Evolutionary conservation across 2,888 invertebrate genomes (phyloP).

Genomic region (Xanthorhoe designata): DNA sequence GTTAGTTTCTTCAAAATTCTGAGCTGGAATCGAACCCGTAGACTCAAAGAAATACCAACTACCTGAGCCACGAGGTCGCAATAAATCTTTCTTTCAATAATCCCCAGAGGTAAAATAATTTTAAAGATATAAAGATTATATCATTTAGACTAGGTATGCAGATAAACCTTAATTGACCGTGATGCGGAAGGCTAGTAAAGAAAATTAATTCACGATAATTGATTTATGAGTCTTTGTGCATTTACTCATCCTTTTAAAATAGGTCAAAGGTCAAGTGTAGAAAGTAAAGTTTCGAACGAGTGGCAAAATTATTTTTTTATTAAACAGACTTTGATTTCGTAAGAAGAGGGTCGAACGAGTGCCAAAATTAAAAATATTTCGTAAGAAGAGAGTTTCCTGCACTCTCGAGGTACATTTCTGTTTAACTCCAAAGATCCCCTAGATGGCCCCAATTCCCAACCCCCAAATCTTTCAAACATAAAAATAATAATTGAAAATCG

Average conservation of each 20-base stretch:
- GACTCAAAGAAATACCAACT: not conserved
- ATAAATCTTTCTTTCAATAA: not conserved
- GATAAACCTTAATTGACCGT: not conserved
- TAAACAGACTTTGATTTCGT: no score
- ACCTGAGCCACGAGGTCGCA: not conserved
- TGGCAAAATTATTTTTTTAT: no score
- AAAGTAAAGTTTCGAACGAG: no score
- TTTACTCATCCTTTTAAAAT: not conserved
- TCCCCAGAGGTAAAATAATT: not conserved
- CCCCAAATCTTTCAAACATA: no score
- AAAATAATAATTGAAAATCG: no score
- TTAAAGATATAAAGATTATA: not conserved
- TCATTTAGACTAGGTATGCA: slow-evolving; percentile 2
- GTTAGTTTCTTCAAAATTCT: not conserved
- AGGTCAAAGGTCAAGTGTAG: no score
- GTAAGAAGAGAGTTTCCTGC: no score
- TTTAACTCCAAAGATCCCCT: no score
- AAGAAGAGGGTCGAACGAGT: no score
- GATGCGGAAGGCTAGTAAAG: not conserved
- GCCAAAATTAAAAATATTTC: no score
- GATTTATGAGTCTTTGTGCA: not conserved
- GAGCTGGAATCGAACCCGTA: not conserved
- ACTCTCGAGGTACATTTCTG: no score
- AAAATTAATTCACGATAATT: not conserved
- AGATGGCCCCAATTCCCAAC: no score